Percentiles rank a stretch among this genome's conserved stretches.
phyloP scores from a whole-genome alignment of 2,113 vertebrate genomes.

The Tragelaphus scriptus region DNA sequence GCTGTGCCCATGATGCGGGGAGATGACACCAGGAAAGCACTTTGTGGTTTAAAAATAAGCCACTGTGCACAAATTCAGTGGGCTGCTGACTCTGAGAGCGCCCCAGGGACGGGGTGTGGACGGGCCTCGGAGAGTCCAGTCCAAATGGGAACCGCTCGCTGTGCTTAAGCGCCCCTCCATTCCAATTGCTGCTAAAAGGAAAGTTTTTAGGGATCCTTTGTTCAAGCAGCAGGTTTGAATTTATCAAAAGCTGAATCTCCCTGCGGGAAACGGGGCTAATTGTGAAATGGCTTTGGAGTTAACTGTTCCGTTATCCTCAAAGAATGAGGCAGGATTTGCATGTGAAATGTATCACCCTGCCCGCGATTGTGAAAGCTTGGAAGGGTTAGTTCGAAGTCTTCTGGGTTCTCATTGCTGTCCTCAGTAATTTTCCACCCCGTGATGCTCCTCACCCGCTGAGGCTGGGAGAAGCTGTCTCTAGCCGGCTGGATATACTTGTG shows the following conservation, averaged over 20 bases:
- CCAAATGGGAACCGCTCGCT: not conserved
- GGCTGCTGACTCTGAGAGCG: accelerated
- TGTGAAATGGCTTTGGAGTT: slow-evolving; percentile 64
- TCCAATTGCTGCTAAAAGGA: not conserved
- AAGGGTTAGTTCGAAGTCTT: slow-evolving; percentile 53
- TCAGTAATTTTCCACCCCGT: slow-evolving; percentile 67
- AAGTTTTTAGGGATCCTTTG: slow-evolving; percentile 2
- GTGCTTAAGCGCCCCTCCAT: not conserved
- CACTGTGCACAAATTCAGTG: accelerated
- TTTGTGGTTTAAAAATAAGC: not conserved
- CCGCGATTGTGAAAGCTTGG: slow-evolving; percentile 31
- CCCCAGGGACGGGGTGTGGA: not conserved
- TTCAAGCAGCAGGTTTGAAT: not conserved
- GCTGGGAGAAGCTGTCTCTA: slow-evolving; percentile 52
- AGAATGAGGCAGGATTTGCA: slow-evolving; percentile 62
- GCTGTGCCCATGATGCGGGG: not conserved
- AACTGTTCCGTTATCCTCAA: slow-evolving; percentile 12
- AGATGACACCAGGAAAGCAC: accelerated
- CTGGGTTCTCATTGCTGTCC: slow-evolving; percentile 48
- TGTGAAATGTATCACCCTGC: slow-evolving; percentile 63
- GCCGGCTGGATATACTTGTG: slow-evolving; percentile 34
- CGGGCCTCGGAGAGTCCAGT: not conserved
- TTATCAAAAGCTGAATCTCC: not conserved
- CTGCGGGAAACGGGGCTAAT: slow-evolving; percentile 23
- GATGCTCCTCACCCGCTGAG: slow-evolving; percentile 13